phyloP scores from a whole-genome alignment of 2,113 vertebrate genomes.

The Meriones unguiculatus region DNA sequence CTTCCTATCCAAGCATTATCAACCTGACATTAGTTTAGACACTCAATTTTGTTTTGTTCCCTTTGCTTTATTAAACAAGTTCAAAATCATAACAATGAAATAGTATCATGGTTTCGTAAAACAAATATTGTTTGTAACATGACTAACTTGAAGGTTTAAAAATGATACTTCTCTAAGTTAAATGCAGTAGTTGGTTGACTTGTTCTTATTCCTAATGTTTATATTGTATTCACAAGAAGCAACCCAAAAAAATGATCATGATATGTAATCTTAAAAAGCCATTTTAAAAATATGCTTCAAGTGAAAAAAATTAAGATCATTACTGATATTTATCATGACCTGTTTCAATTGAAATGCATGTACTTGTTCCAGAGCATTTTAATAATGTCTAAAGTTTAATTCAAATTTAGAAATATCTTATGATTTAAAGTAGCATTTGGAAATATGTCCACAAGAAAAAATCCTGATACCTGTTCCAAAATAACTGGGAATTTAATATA shows the following conservation, averaged over 20 bases:
- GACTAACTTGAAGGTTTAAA: conserved; percentile 30
- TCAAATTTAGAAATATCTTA: conserved; percentile 42
- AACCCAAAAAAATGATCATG: neutral
- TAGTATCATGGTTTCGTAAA: neutral
- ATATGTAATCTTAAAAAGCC: neutral
- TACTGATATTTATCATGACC: neutral
- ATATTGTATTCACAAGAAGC: neutral
- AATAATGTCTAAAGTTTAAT: neutral
- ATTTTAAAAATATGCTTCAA: neutral
- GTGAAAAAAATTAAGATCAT: neutral
- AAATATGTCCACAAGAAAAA: neutral
- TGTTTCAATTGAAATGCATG: neutral
- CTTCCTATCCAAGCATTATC: neutral
- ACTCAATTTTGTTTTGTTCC: conserved; percentile 25
- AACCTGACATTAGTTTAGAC: neutral
- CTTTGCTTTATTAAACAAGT: neutral
- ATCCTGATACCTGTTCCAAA: neutral
- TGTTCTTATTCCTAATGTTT: neutral
- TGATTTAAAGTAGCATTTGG: neutral
- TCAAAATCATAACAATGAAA: neutral
- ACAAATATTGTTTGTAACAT: conserved; percentile 41
- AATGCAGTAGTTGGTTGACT: neutral
- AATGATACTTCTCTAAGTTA: conserved; percentile 16
- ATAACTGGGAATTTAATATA: neutral
- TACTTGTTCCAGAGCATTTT: conserved; percentile 3